Percentiles rank a stretch among this genome's conserved stretches.
These are phyloP conservation scores for Tachina lurida DNA, from an alignment of 2,888 invertebrate species.

Conservation along the genomic window DNA sequence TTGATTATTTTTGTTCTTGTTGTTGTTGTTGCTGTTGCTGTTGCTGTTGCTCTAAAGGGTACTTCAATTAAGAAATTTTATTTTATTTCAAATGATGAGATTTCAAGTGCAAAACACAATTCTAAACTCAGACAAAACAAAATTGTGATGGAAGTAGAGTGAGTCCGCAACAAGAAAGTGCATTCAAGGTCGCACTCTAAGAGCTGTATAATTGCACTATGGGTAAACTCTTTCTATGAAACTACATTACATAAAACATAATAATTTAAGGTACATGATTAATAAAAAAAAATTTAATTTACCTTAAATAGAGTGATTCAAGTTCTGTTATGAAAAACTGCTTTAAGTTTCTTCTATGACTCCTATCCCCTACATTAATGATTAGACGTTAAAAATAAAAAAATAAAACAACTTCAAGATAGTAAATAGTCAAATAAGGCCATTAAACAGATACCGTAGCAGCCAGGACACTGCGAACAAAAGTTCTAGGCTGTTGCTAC, in stretches of 20 bases:
- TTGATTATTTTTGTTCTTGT: constrained; percentile 5
- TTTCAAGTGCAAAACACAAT: constrained; percentile 62
- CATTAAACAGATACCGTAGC: constrained; percentile 59
- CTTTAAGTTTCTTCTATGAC: not conserved
- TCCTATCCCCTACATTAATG: not conserved
- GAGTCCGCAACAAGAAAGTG: not conserved
- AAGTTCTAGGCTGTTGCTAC: constrained; percentile 56
- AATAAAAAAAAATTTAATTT: not conserved
- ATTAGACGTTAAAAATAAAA: not conserved
- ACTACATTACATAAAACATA: not conserved
- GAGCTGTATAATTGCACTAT: not conserved
- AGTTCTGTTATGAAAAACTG: not conserved
- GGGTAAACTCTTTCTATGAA: not conserved
- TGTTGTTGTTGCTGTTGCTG: constrained; percentile 9
- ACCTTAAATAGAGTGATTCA: not conserved
- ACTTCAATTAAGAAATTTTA: constrained; percentile 69
- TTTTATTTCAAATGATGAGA: constrained; percentile 60
- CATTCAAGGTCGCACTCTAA: not conserved
- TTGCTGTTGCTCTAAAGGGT: constrained; percentile 35
- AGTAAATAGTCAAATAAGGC: constrained; percentile 68
- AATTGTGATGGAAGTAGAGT: not conserved
- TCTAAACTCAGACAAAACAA: constrained; percentile 16
- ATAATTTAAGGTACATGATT: no score
- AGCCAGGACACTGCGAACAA: constrained; percentile 35
- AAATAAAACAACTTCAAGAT: constrained; percentile 2